phyloP scores from a whole-genome alignment of 2,113 vertebrate genomes.

The Calyptommatus sinebrachiatus region DNA sequence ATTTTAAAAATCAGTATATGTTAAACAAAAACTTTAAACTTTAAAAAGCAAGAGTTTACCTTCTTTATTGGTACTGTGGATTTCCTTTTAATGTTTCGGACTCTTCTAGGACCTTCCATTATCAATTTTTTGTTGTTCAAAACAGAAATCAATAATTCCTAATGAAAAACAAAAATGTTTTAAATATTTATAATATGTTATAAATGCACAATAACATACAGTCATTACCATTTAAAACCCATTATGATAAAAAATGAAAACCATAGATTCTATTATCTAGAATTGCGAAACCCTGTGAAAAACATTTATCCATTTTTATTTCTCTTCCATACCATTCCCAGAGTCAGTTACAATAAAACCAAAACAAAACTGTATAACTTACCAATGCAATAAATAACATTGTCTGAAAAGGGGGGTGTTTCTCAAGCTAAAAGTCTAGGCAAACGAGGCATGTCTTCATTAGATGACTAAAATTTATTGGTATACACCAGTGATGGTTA shows the following conservation, averaged over 20 bases:
- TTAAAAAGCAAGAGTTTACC: slow-evolving; percentile 56
- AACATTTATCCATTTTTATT: too few species aligned
- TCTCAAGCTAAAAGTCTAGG: too few species aligned
- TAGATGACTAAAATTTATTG: too few species aligned
- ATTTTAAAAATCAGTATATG: neutral
- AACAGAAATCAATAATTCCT: slow-evolving; percentile 55
- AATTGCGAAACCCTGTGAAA: too few species aligned
- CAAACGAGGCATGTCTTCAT: too few species aligned
- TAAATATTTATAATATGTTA: too few species aligned
- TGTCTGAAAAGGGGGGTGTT: too few species aligned
- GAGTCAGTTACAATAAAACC: too few species aligned
- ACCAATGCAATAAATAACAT: too few species aligned
- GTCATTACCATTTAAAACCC: neutral
- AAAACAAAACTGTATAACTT: too few species aligned
- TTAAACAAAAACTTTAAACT: accelerated
- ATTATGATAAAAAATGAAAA: neutral
- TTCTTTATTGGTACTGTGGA: slow-evolving; percentile 81
- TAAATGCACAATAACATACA: neutral
- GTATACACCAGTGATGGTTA: too few species aligned
- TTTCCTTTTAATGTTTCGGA: slow-evolving; percentile 76
- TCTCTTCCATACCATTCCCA: too few species aligned
- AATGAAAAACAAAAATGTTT: slow-evolving; percentile 27
- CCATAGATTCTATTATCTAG: neutral
- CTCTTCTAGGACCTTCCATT: slow-evolving; percentile 82
- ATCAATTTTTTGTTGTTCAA: slow-evolving; percentile 20